Conservation (phyloP, 2,888 invertebrate genomes). For the Hirtodrosophila cameraria region DNA sequence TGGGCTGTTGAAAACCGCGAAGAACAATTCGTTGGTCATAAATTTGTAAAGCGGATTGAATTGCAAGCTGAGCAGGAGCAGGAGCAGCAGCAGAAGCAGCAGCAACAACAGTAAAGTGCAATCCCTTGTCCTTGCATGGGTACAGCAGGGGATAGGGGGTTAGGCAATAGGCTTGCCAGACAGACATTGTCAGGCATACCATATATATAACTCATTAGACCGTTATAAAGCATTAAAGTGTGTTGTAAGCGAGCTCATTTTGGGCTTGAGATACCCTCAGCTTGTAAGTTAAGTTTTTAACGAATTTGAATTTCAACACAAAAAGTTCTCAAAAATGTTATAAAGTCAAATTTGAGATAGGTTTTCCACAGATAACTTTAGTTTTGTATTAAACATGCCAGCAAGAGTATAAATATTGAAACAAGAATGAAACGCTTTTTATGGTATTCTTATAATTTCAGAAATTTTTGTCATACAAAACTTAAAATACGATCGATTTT, state of each 20-base stretch:
- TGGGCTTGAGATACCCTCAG: constrained; percentile 8
- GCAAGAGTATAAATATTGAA: no score
- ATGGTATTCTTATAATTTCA: no score
- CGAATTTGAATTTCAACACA: no score
- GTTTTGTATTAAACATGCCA: no score
- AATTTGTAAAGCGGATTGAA: constrained; percentile 81
- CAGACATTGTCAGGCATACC: constrained; percentile 18
- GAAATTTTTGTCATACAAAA: no score
- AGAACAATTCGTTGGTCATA: constrained; percentile 77
- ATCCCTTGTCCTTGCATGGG: constrained; percentile 42
- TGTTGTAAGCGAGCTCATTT: constrained; percentile 27
- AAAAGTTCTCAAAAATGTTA: no score
- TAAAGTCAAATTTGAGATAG: no score
- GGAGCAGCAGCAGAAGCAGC: constrained; percentile 4
- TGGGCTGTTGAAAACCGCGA: constrained; percentile 52
- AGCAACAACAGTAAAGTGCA: constrained; percentile 43
- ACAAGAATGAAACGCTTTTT: no score
- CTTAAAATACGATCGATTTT: no score
- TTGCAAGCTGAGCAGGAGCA: constrained; percentile 62
- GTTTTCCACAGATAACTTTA: no score
- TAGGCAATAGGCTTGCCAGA: not conserved
- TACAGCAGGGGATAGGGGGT: not conserved
- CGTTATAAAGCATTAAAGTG: constrained; percentile 33
- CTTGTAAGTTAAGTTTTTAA: constrained; percentile 11
- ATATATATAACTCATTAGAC: constrained; percentile 52